Percentiles rank a stretch among this genome's conserved stretches.
Conservation (phyloP, 2,888 invertebrate genomes). For the Hydraecia micacea region DNA sequence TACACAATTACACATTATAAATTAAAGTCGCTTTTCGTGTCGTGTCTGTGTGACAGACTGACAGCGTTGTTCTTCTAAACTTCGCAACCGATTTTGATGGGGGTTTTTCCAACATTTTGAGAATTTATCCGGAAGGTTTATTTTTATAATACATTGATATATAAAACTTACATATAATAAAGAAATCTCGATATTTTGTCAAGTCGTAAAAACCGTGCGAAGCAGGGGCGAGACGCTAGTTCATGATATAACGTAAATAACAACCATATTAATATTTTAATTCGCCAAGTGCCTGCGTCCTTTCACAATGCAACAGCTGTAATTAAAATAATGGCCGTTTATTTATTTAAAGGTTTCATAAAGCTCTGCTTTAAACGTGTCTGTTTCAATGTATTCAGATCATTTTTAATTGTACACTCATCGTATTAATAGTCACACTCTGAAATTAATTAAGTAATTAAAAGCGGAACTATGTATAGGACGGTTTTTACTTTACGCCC, state of each 20-base stretch:
- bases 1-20: neutral
- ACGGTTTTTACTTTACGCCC: conserved; percentile 3
- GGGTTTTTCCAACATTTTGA: neutral
- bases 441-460: conserved; percentile 36
- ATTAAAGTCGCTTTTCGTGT: too few species aligned
- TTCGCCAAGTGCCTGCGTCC: neutral
- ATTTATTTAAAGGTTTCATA: conserved; percentile 39
- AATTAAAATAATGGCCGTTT: conserved; percentile 32
- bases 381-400: conserved; percentile 46
- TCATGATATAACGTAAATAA: neutral
- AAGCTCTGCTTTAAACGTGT: conserved; percentile 21
- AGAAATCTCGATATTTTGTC: too few species aligned
- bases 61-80: neutral
- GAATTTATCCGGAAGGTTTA: neutral
- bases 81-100: neutral
- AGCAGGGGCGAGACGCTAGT: neutral
- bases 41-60: neutral
- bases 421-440: conserved; percentile 32
- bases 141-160: too few species aligned
- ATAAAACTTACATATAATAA: too few species aligned
- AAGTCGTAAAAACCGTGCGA: neutral
- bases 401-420: conserved; percentile 31
- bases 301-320: conserved; percentile 18
- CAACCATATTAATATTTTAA: conserved; percentile 4
- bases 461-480: neutral